Evolutionary conservation across 2,797 vertebrate species (phyloP), one percentile per base, ranked within the genome.

Genomic region (Ambastaia sidthimunki): DNA sequence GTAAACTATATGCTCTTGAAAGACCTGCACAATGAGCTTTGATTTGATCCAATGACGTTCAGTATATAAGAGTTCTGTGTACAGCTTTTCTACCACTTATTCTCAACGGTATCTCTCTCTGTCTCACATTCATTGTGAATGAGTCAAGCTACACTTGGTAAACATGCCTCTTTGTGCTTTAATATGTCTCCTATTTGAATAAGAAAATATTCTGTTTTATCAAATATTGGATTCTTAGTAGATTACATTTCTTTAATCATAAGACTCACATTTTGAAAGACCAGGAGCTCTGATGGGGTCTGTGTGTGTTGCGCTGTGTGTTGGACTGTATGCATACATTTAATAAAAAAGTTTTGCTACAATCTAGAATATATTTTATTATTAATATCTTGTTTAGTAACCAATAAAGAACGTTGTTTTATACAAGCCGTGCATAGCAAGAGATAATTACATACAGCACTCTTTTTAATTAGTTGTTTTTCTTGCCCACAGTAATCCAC

Each of bases 381-480:
- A 18, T 23, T 57, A 67, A 67, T 76, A 19, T 48, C 50, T n/a
- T 52, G 50, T 52, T 52, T 52, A n/a, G 1, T 50, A 74, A 74
- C n/a, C 7, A 19, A 31, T 74, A 47, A 74, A 65, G 28, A 74
- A 65, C 4, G 41, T 31, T 57, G 18, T 44, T 57, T 76, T 57
- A 44, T 68, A 57, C 3, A 59, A 57, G 63, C 44, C 6, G 19
- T 67, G 48, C 59, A 75, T 7, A 31, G 25, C 1, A 34, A 76
- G 52, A 76, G 65, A 68, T 76, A 76, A 68, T 76, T 76, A 68
- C 74, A 76, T 18, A 68, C 34, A 47, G 23, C 62, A 18, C 34
- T 67, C 47, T 68, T 68, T 68, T 76, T 76, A 76, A 76, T 76
- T 31, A 76, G 65, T 57, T 68, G 74, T 76, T 76, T 68, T 47